Evolutionary conservation across 2,888 invertebrate species (phyloP), one percentile per base, ranked within the genome.

Genomic region (Xanthorhoe spadicearia): DNA sequence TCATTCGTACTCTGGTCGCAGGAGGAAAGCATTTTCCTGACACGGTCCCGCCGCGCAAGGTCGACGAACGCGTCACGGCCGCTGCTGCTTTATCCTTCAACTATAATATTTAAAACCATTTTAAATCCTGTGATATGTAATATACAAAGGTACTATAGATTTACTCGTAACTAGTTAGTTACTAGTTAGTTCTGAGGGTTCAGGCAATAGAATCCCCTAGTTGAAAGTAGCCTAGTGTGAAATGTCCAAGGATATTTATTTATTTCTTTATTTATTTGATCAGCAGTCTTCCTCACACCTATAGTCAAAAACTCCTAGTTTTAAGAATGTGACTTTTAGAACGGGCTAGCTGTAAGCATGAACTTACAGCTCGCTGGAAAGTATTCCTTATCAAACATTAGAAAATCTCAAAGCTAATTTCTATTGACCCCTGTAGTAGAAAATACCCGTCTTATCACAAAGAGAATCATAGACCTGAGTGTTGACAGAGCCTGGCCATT

Each of bases 21-120:
- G 83, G 82, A 88, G 88, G 83, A 89, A 88, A 89, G 88, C 87
- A 86, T 88, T 88, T 86, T 84, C 87, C 85, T 87, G 88, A 83
- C 89, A 86, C 84, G 86, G 83, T 81, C 86, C 79, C 81, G 57
- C 35, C 28, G 81, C 28, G 81, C 88, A 88, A 89, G 90, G 89
- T 89, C 88, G 85, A 84, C 87, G 88, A 68, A 86, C 90, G 86
- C 83, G 77, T 84, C 86, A 82, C 83, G 83, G 82, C 77, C 46
- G 28, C 50, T 8, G 32, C 46, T 52, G 17, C 46, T 17, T 17
- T 13, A 19, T 55, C 38, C 23, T 23, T 13, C 17, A 49, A 50
- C 19, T 23, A 23, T 50, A n/a, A n/a, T n/a, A n/a, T n/a, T 50
- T 13, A 13, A 51, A 13, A 23, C 3, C 18, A 23, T 51, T 23